A percentile compares a stretch with the other conserved stretches of the same genome.
These are phyloP conservation scores for Holacanthus passer DNA, from an alignment of 2,113 vertebrate genomes.

Conservation along the genomic window DNA sequence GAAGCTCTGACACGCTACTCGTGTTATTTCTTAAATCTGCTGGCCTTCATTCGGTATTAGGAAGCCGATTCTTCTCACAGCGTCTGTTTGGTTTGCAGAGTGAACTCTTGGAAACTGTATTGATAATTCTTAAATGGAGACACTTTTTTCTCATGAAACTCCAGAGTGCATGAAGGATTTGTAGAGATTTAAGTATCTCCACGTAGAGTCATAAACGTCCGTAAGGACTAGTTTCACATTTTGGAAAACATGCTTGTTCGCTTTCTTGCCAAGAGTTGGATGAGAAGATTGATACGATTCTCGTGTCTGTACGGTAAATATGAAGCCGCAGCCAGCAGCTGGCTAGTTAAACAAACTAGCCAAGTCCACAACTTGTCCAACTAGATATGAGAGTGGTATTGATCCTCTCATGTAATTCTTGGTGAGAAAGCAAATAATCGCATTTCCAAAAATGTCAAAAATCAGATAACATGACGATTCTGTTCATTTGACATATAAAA, in stretches of 20 bases:
- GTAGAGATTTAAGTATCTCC: neutral
- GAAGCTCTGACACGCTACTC: constrained; percentile 31
- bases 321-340: neutral
- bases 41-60: constrained; percentile 5
- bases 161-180: neutral
- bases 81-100: constrained; percentile 26
- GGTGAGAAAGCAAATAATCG: accelerated
- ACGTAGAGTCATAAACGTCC: neutral
- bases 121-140: neutral
- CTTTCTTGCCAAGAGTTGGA: neutral
- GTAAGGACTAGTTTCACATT: neutral
- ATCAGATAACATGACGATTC: neutral
- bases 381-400: too few relatives aligned
- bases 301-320: neutral
- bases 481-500: neutral
- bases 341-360: neutral
- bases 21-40: constrained; percentile 44
- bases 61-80: constrained; percentile 2
- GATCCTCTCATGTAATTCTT: neutral
- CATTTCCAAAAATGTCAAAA: neutral
- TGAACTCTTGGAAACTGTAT: constrained; percentile 2
- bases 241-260: neutral
- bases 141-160: neutral
- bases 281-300: neutral
- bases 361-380: neutral